These are phyloP conservation scores for Sebastes melanostomus DNA, from an alignment of 2,797 vertebrate species.

Conservation along the genomic window DNA sequence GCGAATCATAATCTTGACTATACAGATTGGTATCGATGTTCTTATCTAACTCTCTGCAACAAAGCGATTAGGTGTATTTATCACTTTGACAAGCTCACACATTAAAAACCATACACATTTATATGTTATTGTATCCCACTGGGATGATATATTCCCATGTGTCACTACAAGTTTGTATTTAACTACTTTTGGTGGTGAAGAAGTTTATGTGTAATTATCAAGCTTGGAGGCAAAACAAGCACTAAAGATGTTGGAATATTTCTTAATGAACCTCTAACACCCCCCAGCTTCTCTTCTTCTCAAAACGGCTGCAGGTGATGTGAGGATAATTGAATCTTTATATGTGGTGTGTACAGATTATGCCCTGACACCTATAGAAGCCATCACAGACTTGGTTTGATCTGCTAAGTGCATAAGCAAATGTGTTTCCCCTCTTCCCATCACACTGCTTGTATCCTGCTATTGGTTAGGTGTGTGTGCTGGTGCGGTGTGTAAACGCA, in stretches of 20 bases:
- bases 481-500: conserved; percentile 1
- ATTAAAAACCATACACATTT: background rate
- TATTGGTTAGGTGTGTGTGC: background rate
- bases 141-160: background rate
- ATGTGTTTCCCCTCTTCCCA: conserved; percentile 1
- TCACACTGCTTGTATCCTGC: background rate
- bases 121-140: background rate
- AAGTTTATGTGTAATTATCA: conserved; percentile 14
- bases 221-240: conserved; percentile 18
- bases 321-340: conserved; percentile 12
- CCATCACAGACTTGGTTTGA: conserved; percentile 4
- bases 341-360: conserved; percentile 19
- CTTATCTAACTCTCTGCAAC: background rate
- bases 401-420: conserved; percentile 20
- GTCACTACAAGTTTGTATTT: background rate
- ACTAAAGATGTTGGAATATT: conserved; percentile 18
- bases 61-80: background rate
- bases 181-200: background rate
- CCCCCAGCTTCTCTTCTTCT: background rate
- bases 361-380: conserved; percentile 22
- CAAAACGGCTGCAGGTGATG: conserved; percentile 12
- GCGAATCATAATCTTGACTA: background rate
- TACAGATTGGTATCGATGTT: background rate
- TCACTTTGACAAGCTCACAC: background rate
- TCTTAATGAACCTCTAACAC: background rate